A percentile compares a stretch with the other conserved stretches of the same genome.
phyloP scores from a whole-genome alignment of 2,888 invertebrate species.

The Amblyteles armatorius region DNA sequence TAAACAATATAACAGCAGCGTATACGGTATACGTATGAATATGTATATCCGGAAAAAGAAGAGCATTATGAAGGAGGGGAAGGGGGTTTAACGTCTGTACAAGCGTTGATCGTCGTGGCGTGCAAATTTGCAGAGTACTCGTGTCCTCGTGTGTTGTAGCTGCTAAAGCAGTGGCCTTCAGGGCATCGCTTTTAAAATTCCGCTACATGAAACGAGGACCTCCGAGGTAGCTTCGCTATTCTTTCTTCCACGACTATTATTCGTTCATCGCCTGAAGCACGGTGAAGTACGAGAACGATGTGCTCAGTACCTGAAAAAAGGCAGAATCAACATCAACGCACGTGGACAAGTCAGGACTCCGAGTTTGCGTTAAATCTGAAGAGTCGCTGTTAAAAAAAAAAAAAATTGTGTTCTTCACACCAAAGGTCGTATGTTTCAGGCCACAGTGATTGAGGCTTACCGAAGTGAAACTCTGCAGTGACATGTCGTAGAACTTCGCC shows the following conservation, averaged over 20 bases:
- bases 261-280: slow-evolving; percentile 73
- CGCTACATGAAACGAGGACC: slow-evolving; percentile 18
- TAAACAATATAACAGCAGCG: not conserved
- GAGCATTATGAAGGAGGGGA: not conserved
- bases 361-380: not conserved
- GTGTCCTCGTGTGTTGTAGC: slow-evolving; percentile 34
- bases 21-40: slow-evolving; percentile 1
- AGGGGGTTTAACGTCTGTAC: slow-evolving; percentile 1
- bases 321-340: not conserved
- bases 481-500: slow-evolving; percentile 80
- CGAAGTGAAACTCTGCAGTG: slow-evolving; percentile 77
- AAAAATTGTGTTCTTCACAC: not conserved
- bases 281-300: slow-evolving; percentile 80
- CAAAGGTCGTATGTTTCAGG: not conserved
- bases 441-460: slow-evolving; percentile 65
- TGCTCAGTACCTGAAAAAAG: slow-evolving; percentile 76
- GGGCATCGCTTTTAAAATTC: slow-evolving; percentile 49
- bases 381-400: not conserved
- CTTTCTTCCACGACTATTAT: slow-evolving; percentile 30
- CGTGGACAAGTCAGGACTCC: not conserved
- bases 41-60: slow-evolving; percentile 4
- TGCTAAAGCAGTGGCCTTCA: slow-evolving; percentile 30
- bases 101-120: slow-evolving; percentile 29
- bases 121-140: slow-evolving; percentile 53
- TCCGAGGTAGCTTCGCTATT: slow-evolving; percentile 6